Conservation (phyloP, 2,113 vertebrate species). For the Caranx melampygus region DNA sequence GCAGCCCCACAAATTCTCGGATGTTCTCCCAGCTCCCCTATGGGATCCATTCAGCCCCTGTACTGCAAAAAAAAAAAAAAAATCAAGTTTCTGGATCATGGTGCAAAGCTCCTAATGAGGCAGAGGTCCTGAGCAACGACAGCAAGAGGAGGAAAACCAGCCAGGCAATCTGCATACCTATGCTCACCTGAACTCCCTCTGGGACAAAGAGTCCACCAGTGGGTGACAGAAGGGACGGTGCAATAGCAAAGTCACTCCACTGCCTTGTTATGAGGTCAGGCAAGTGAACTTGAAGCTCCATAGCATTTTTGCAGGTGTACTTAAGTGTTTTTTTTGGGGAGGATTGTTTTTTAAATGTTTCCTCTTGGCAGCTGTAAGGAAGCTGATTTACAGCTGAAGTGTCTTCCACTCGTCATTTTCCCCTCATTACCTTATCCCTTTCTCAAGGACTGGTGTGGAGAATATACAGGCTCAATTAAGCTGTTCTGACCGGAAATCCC, state of each 20-base stretch:
- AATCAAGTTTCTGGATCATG: constrained; percentile 34
- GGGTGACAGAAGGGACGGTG: constrained; percentile 35
- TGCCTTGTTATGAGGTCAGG: constrained; percentile 51
- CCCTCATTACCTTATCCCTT: constrained; percentile 80
- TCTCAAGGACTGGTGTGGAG: constrained; percentile 80
- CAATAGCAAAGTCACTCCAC: constrained; percentile 1
- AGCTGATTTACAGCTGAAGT: constrained; percentile 77
- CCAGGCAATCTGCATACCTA: background rate
- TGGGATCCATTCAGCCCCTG: constrained; percentile 22
- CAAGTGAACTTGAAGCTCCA: constrained; percentile 63
- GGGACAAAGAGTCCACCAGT: constrained; percentile 31
- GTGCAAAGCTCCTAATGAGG: constrained; percentile 55
- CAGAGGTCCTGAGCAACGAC: constrained; percentile 1
- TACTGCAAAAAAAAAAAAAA: constrained; percentile 2
- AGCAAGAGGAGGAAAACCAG: background rate
- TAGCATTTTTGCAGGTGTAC: constrained; percentile 38
- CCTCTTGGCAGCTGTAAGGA: constrained; percentile 55
- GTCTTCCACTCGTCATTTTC: constrained; percentile 76
- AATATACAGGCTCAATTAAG: constrained; percentile 84
- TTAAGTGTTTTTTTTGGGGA: background rate
- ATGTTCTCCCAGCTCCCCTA: constrained; percentile 15
- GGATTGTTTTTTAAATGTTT: constrained; percentile 13
- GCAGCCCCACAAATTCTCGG: constrained; percentile 11
- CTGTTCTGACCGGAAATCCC: constrained; percentile 80
- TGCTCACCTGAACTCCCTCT: constrained; percentile 34